These are phyloP conservation scores for Terebella lapidaria DNA, from an alignment of 2,888 invertebrate species.

Conservation along the genomic window DNA sequence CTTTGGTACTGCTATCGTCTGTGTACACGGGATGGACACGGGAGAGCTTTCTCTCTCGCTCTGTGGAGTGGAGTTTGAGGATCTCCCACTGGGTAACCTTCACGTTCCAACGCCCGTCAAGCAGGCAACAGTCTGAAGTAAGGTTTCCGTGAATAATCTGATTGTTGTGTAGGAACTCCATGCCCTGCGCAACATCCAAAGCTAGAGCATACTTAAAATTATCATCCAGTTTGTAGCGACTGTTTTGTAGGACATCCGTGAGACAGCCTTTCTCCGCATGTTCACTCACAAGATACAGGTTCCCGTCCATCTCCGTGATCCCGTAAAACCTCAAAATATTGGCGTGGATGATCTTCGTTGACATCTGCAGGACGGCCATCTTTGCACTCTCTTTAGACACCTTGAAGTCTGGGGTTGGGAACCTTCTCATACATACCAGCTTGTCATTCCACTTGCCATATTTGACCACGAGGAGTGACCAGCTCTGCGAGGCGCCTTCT, in stretches of 20 bases:
- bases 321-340: slow-evolving; percentile 33
- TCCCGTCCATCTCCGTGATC: slow-evolving; percentile 28
- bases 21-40: not conserved
- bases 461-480: not conserved
- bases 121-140: slow-evolving; percentile 32
- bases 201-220: slow-evolving; percentile 39
- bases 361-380: not conserved
- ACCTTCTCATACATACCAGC: not conserved
- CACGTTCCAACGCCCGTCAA: slow-evolving; percentile 44
- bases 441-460: not conserved
- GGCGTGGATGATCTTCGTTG: slow-evolving; percentile 6
- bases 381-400: not conserved
- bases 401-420: not conserved
- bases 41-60: not conserved
- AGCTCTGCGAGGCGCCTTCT: not conserved
- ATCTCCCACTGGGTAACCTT: slow-evolving; percentile 26
- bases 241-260: slow-evolving; percentile 36
- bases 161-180: slow-evolving; percentile 40
- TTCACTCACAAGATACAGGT: slow-evolving; percentile 34
- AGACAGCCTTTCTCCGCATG: slow-evolving; percentile 37
- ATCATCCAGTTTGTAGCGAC: slow-evolving; percentile 33
- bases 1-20: not conserved
- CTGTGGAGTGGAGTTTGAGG: not conserved
- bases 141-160: slow-evolving; percentile 43
- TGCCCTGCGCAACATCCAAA: slow-evolving; percentile 29